Percentiles rank a stretch among this genome's conserved stretches.
phyloP scores from a whole-genome alignment of 2,888 invertebrate genomes.

The Lasioglossum oenotherae region DNA sequence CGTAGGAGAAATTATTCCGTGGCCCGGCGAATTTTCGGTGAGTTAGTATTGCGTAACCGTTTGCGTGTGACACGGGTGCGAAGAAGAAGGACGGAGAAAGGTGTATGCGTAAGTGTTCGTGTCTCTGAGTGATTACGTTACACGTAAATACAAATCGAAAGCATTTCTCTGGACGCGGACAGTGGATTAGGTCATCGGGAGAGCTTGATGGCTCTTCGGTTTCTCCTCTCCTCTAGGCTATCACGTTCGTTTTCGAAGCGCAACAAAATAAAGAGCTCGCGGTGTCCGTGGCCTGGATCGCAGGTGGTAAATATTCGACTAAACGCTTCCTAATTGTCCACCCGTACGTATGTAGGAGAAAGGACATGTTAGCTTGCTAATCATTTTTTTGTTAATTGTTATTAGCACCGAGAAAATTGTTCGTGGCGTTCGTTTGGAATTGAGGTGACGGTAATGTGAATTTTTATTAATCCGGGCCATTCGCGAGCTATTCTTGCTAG shows the following conservation, averaged over 20 bases:
- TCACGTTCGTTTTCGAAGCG: not conserved
- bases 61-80: not conserved
- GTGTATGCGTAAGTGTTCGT: not conserved
- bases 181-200: slow-evolving; percentile 73
- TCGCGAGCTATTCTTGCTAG: not conserved
- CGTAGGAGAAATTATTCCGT: not conserved
- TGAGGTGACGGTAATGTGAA: too few relatives aligned
- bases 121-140: not conserved
- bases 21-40: not conserved
- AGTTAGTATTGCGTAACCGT: not conserved
- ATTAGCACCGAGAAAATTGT: not conserved
- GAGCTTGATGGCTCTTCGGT: slow-evolving; percentile 13
- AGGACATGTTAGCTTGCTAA: not conserved
- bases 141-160: slow-evolving; percentile 71
- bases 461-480: not conserved
- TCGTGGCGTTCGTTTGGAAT: too few relatives aligned
- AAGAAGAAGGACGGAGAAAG: not conserved
- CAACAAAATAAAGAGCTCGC: not conserved
- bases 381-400: not conserved
- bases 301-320: not conserved
- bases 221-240: slow-evolving; percentile 15
- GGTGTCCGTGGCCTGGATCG: not conserved
- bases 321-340: not conserved
- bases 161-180: slow-evolving; percentile 68
- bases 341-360: not conserved